Percentiles rank a stretch among this genome's conserved stretches.
Evolutionary conservation across 1,140 invertebrate genomes (phyloP).

Genomic region (Micrasema minimum): DNA sequence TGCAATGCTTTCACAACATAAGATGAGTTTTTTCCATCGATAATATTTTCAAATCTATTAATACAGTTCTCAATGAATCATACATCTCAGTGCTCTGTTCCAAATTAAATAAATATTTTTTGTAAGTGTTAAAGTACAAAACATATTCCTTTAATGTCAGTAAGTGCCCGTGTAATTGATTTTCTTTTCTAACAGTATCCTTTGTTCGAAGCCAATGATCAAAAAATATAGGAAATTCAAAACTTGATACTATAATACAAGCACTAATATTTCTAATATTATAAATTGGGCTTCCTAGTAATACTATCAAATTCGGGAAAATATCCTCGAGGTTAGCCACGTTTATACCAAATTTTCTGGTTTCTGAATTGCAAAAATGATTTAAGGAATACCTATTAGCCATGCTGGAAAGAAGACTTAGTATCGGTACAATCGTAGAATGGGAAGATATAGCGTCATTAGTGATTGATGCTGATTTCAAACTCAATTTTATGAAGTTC

Average conservation of each 20-base stretch:
- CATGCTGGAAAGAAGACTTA: slow-evolving; percentile 62
- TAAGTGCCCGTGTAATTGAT: slow-evolving; percentile 60
- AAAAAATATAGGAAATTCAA: slow-evolving; percentile 29
- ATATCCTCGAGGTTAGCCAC: slow-evolving; percentile 49
- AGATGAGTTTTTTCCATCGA: slow-evolving; percentile 36
- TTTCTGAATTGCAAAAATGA: slow-evolving; percentile 13
- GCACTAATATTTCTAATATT: slow-evolving; percentile 60
- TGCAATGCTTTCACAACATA: slow-evolving; percentile 39
- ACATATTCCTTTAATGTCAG: slow-evolving; percentile 55
- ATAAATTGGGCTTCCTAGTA: slow-evolving; percentile 62
- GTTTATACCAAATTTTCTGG: slow-evolving; percentile 8
- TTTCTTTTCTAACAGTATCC: slow-evolving; percentile 54
- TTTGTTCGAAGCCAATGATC: slow-evolving; percentile 39
- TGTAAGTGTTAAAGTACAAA: slow-evolving; percentile 32
- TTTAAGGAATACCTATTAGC: slow-evolving; percentile 60
- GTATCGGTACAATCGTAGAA: slow-evolving; percentile 62
- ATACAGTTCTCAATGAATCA: slow-evolving; percentile 2
- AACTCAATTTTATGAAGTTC: slow-evolving; percentile 55
- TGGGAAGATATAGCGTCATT: slow-evolving; percentile 56
- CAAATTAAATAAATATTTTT: slow-evolving; percentile 36
- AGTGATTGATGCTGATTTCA: slow-evolving; percentile 23
- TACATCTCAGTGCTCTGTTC: background rate
- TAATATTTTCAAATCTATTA: slow-evolving; percentile 21
- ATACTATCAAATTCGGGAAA: slow-evolving; percentile 53
- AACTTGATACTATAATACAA: slow-evolving; percentile 56